phyloP scores from a whole-genome alignment of 2,113 vertebrate species.

The Brachypodius melanocephalos region DNA sequence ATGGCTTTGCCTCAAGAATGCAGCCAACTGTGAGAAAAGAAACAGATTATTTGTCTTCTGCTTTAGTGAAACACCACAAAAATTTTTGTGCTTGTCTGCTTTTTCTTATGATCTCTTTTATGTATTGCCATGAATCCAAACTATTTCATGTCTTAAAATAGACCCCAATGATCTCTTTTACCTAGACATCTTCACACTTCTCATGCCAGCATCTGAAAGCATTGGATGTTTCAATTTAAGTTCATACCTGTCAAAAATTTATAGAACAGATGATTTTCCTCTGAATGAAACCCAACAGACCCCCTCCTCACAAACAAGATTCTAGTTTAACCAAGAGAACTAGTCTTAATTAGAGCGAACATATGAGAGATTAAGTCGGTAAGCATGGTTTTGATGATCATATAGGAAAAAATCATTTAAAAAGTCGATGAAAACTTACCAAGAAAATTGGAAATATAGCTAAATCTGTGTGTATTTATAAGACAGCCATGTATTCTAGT shows the following conservation, averaged over 20 bases:
- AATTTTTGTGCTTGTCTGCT: neutral
- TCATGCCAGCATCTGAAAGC: neutral
- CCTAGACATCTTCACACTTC: neutral
- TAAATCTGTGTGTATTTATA: neutral
- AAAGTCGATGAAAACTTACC: neutral
- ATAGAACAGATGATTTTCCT: neutral
- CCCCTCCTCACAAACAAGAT: accelerated
- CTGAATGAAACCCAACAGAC: neutral
- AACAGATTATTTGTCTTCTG: neutral
- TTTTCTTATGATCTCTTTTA: neutral
- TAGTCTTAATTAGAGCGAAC: neutral
- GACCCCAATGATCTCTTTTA: neutral
- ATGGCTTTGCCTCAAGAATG: neutral
- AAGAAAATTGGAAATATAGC: neutral
- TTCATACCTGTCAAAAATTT: neutral
- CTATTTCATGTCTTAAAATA: neutral
- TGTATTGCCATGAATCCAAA: neutral
- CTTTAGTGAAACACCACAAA: neutral
- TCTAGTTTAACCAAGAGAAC: neutral
- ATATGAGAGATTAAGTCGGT: neutral
- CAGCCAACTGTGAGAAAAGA: neutral
- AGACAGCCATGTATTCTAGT: neutral
- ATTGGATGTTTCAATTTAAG: neutral
- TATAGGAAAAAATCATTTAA: neutral
- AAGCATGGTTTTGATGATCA: neutral